Evolutionary conservation across 2,888 invertebrate genomes (phyloP).

Genomic region (Eumacrocentrus americanus): DNA sequence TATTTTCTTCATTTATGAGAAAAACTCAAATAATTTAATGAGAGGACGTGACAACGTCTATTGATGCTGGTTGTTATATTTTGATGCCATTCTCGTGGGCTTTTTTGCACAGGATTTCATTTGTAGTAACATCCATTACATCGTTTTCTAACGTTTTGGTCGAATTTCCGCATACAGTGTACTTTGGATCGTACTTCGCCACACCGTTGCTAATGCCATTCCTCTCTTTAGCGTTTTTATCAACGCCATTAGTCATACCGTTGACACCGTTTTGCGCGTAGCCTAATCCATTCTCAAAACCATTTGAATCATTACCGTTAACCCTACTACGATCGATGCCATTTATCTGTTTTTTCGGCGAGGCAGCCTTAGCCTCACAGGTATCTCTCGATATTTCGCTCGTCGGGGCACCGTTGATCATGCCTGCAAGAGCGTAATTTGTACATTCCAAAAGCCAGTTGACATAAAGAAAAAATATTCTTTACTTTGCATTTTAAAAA

Average conservation of each 20-base stretch:
- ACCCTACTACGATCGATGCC: constrained; percentile 37
- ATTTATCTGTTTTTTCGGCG: constrained; percentile 39
- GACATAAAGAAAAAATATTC: neutral
- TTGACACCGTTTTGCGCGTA: constrained; percentile 37
- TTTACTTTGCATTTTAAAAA: constrained; percentile 2
- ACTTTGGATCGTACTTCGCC: neutral
- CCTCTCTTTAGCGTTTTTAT: neutral
- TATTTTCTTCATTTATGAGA: neutral
- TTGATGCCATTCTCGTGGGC: constrained; percentile 32
- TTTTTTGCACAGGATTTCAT: constrained; percentile 1
- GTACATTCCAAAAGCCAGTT: constrained; percentile 36
- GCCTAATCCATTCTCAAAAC: constrained; percentile 36
- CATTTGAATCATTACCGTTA: constrained; percentile 33
- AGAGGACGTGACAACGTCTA: constrained; percentile 2
- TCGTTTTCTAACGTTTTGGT: constrained; percentile 25
- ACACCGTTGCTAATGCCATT: constrained; percentile 20
- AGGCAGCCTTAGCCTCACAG: constrained; percentile 36
- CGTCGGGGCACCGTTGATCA: constrained; percentile 35
- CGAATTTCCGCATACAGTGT: constrained; percentile 16
- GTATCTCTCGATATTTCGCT: constrained; percentile 33
- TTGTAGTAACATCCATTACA: neutral
- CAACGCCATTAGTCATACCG: constrained; percentile 15
- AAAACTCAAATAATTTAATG: constrained; percentile 28
- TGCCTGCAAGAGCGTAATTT: constrained; percentile 44
- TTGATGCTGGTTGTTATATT: constrained; percentile 34